These are phyloP conservation scores for Mongoloraphidia duomilia DNA, from an alignment of 2,888 invertebrate species.

Conservation along the genomic window DNA sequence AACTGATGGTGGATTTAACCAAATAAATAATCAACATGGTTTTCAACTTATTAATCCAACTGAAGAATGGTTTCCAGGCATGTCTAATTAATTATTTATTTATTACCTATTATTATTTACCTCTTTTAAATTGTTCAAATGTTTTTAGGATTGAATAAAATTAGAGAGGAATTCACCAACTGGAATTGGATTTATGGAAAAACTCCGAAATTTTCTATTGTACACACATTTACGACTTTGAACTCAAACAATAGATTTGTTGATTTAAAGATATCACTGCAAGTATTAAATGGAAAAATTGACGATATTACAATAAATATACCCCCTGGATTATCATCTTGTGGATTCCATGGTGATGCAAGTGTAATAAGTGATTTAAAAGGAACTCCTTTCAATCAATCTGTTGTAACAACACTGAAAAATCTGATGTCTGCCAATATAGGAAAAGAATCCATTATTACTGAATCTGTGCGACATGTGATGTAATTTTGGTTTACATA, in stretches of 20 bases:
- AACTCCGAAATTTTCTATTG: slow-evolving; percentile 71
- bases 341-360: slow-evolving; percentile 46
- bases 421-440: slow-evolving; percentile 16
- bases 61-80: slow-evolving; percentile 77
- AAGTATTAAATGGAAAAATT: slow-evolving; percentile 49
- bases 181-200: slow-evolving; percentile 86
- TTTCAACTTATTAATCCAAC: slow-evolving; percentile 78
- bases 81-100: slow-evolving; percentile 10
- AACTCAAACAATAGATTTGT: slow-evolving; percentile 30
- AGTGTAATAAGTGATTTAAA: slow-evolving; percentile 49
- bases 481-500: no score
- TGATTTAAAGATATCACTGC: slow-evolving; percentile 45
- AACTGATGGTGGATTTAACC: slow-evolving; percentile 55
- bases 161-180: slow-evolving; percentile 51
- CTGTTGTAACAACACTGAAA: slow-evolving; percentile 44
- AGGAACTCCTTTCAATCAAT: slow-evolving; percentile 49
- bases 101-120: neutral
- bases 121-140: neutral
- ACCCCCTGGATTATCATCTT: slow-evolving; percentile 43
- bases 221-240: slow-evolving; percentile 46
- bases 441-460: slow-evolving; percentile 1
- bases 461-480: no score
- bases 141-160: slow-evolving; percentile 47
- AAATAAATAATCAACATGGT: slow-evolving; percentile 62
- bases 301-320: slow-evolving; percentile 48